Conservation (phyloP, 2,888 invertebrate species). For the Synergus gifuensis region DNA sequence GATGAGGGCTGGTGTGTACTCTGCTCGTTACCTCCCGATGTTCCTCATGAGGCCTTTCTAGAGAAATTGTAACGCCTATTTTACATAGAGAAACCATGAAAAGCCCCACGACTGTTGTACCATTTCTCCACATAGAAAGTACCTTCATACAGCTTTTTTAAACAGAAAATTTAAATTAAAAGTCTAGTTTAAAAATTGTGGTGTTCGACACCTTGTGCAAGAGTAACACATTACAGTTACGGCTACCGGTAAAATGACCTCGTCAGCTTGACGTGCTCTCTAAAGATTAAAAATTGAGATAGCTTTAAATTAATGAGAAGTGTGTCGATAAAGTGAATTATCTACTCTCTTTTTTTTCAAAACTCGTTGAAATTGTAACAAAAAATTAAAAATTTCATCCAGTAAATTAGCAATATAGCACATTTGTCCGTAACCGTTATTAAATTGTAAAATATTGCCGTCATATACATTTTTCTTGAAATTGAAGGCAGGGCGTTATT, state of each 20-base stretch:
- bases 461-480: no score
- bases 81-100: constrained; percentile 14
- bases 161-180: neutral
- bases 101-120: neutral
- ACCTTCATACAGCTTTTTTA: neutral
- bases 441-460: no score
- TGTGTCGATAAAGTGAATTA: neutral
- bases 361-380: neutral
- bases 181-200: neutral
- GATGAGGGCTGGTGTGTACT: constrained; percentile 50
- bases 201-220: neutral
- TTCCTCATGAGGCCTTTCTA: neutral
- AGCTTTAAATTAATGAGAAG: neutral
- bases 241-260: neutral
- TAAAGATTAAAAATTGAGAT: neutral
- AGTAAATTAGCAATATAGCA: no score
- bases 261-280: neutral
- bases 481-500: no score
- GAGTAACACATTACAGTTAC: neutral
- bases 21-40: constrained; percentile 36
- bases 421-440: no score
- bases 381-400: neutral
- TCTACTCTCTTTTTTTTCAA: neutral
- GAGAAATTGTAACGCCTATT: constrained; percentile 27
- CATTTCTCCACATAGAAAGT: neutral